Conservation (phyloP, 2,888 invertebrate genomes). For the Brachypalpus laphriformis region DNA sequence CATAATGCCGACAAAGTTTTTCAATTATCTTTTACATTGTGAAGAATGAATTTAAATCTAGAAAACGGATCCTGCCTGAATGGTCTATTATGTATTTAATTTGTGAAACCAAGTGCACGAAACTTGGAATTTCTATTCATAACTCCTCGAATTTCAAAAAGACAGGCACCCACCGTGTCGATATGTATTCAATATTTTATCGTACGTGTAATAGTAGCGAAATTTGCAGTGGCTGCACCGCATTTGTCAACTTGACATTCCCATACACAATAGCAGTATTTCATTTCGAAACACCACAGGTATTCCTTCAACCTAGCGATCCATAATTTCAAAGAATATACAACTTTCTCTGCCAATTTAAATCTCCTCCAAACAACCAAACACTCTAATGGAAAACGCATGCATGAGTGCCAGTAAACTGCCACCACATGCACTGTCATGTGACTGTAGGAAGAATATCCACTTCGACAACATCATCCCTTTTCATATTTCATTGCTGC, state of each 20-base stretch:
- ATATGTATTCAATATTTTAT: too few species aligned
- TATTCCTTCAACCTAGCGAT: slow-evolving; percentile 10
- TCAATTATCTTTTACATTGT: too few species aligned
- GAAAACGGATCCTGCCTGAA: too few species aligned
- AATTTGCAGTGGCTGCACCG: neutral
- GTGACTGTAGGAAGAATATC: slow-evolving; percentile 7
- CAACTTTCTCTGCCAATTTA: slow-evolving; percentile 41
- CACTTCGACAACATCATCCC: slow-evolving; percentile 12
- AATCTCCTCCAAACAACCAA: slow-evolving; percentile 33
- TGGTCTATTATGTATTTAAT: too few species aligned
- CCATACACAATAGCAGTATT: neutral
- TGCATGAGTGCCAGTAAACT: slow-evolving; percentile 44
- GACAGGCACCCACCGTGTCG: too few species aligned
- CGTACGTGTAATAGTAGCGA: neutral
- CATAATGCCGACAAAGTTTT: too few species aligned
- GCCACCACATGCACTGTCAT: slow-evolving; percentile 42
- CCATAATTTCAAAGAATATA: slow-evolving; percentile 14
- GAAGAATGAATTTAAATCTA: too few species aligned
- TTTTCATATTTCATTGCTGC: slow-evolving; percentile 43
- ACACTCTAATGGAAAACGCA: slow-evolving; percentile 21
- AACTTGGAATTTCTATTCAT: too few species aligned
- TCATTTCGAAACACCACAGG: slow-evolving; percentile 1
- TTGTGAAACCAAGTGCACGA: too few species aligned
- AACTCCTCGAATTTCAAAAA: too few species aligned
- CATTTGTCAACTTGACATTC: slow-evolving; percentile 33